phyloP scores from a whole-genome alignment of 1,140 invertebrate species.

The Ganaspis sp. region DNA sequence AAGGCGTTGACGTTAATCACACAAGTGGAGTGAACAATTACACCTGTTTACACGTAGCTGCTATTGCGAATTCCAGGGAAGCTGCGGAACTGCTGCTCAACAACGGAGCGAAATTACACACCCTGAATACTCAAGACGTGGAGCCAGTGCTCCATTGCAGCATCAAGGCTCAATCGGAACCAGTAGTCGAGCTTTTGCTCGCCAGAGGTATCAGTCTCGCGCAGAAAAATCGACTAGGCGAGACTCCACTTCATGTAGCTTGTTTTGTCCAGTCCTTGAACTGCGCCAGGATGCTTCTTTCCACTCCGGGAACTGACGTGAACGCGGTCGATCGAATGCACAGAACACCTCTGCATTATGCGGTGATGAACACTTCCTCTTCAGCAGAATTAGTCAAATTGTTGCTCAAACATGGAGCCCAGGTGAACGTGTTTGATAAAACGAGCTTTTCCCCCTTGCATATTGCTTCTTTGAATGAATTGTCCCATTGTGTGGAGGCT shows the following conservation, averaged over 20 bases:
- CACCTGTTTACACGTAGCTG: slow-evolving; percentile 79
- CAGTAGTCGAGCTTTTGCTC: slow-evolving; percentile 79
- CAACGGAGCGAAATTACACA: slow-evolving; percentile 72
- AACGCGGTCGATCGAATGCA: slow-evolving; percentile 78
- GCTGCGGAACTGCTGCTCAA: slow-evolving; percentile 76
- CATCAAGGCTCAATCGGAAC: slow-evolving; percentile 75
- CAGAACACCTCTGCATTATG: slow-evolving; percentile 79
- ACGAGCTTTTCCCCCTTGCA: slow-evolving; percentile 84
- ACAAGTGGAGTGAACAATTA: slow-evolving; percentile 74
- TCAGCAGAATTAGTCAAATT: slow-evolving; percentile 78
- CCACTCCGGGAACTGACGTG: slow-evolving; percentile 75
- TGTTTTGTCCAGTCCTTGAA: slow-evolving; percentile 78
- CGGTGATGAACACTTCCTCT: slow-evolving; percentile 75
- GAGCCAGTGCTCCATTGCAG: slow-evolving; percentile 79
- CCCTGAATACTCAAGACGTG: slow-evolving; percentile 48
- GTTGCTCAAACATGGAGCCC: slow-evolving; percentile 76
- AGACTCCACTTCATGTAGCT: slow-evolving; percentile 79
- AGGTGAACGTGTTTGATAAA: slow-evolving; percentile 79
- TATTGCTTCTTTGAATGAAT: slow-evolving; percentile 81
- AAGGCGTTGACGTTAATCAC: slow-evolving; percentile 66
- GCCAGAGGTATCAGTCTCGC: slow-evolving; percentile 79
- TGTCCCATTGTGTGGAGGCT: slow-evolving; percentile 79
- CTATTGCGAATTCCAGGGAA: slow-evolving; percentile 76
- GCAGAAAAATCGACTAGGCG: slow-evolving; percentile 77
- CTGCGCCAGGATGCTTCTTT: slow-evolving; percentile 77